phyloP scores from a whole-genome alignment of 2,797 vertebrate genomes.

The Clamator glandarius region DNA sequence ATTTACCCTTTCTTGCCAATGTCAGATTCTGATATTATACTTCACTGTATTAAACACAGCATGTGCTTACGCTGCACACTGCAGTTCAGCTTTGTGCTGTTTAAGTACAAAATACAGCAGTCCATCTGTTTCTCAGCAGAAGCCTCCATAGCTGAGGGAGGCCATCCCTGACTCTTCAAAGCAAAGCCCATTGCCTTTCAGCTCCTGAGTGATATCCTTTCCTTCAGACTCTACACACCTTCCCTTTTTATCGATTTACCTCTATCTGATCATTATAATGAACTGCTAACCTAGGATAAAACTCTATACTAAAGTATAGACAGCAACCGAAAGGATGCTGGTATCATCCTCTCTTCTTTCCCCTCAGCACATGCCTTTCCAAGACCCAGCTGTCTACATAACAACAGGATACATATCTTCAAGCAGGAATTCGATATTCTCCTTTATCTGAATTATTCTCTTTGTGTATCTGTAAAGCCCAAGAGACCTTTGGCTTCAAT shows the following conservation, averaged over 20 bases:
- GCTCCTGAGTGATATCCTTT: not conserved
- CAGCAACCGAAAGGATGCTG: not conserved
- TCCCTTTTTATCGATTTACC: not conserved
- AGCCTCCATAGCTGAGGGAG: not conserved
- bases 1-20: not conserved
- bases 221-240: not conserved
- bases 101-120: not conserved
- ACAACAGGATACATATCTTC: not conserved
- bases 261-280: not conserved
- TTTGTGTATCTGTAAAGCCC: slow-evolving; percentile 8
- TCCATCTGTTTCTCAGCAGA: not conserved
- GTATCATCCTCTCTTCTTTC: not conserved
- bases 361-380: not conserved
- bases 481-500: not conserved
- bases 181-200: not conserved
- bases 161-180: not conserved
- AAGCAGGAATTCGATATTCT: not conserved
- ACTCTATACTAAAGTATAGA: not conserved
- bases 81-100: not conserved
- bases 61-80: not conserved
- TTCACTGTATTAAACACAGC: not conserved
- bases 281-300: not conserved
- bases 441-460: not conserved
- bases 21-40: not conserved
- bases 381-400: not conserved